Base-by-base conservation (phyloP, 37 sponge, comb jelly and placozoan genomes). In the Chondrosia reniformis region DNA sequence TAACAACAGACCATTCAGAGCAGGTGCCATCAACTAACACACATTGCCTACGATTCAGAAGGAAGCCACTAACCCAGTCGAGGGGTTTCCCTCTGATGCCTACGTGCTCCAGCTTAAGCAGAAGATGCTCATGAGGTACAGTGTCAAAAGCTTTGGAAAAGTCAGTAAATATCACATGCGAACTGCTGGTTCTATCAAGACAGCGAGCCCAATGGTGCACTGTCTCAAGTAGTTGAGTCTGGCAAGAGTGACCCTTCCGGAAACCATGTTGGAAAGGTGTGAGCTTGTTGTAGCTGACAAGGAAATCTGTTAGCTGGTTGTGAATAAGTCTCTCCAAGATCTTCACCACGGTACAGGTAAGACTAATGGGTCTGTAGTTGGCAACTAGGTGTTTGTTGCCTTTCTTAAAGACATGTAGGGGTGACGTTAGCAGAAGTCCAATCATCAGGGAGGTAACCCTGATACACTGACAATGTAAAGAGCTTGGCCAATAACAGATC, bases 301-400 rank as follows among this genome's bases (percentile, higher is more conserved):
- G 39, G 37, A 73, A 72, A 8, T 46, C 19, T 0, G 22, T 25
- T 1, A 80, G 12, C 0, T 40, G 54, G n/a, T 71, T 55, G 30
- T 73, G 38, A 28, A 81, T 44, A 33, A 81, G 9, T 0, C 81
- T 24, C 40, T 81, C 74, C 5, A 72, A 43, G 2, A 81, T 4
- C 31, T 81, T 81, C 0, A 71, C 59, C 0, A 33, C 61, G 25
- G 72, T 71, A 36, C 81, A 56, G 30, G 74, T 72, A 0, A 81
- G 81, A 49, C 81, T 81, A 7, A 81, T 52, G n/a, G 81, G 81
- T 13, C 81, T 31, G 30, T 83, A 83, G 76, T 83, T 83, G 1
- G 64, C 45, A 24, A 42, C 38, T 0, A 55, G 71, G 63, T 83
- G 76, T 55, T 62, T 83, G 66, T 75, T 64, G 1, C 83, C 83